Base-by-base conservation (phyloP, 2,113 vertebrate genomes). In the Mesoclemmys tuberculata region DNA sequence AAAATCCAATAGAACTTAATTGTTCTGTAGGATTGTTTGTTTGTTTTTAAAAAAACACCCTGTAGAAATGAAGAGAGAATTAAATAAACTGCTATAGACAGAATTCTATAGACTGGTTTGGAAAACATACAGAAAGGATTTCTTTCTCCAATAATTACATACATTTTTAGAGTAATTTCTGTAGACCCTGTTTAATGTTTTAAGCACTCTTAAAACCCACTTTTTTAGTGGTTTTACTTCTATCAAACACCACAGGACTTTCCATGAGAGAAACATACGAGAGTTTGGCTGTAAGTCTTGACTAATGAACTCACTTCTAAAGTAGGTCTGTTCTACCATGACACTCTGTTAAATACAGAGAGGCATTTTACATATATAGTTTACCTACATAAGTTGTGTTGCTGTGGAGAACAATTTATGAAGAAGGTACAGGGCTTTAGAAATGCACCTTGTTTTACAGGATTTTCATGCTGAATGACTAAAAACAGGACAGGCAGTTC, bases 401-500 rank as follows among this genome's bases (percentile, higher is more conserved):
- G 26, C 41, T 29, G 24, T 44, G 41, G 41, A 75, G 41, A 75
- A 41, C 24, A 75, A 44, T 41, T 75, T 75, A 12, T 75, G 22
- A 75, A 75, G 26, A 44, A 5, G 38, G 41, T 44, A 27, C 12
- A 4, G 41, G 41, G 13, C 61, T 87, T 86, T 6, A 80, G 52
- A 95, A 94, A 58, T 35, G 27, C 16, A 21, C 48, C 16, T 84
- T 38, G 79, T 88, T 95, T 89, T 78, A 88, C 68, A 92, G 38
- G 38, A 44, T 64, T 29, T 89, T 78, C 44, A 41, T 68, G 80
- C 6, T 64, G 7, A 68, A 93, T 49, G 35, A 96, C 93, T 78
- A 80, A 93, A 97, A 93, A 81, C 85, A 92, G 82, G 52, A 35
- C 55, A 96, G 71, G 44, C 16, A 83, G 88, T 77, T 96, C 98